phyloP scores from a whole-genome alignment of 1,140 invertebrate species.

The Tetraneura akinire region DNA sequence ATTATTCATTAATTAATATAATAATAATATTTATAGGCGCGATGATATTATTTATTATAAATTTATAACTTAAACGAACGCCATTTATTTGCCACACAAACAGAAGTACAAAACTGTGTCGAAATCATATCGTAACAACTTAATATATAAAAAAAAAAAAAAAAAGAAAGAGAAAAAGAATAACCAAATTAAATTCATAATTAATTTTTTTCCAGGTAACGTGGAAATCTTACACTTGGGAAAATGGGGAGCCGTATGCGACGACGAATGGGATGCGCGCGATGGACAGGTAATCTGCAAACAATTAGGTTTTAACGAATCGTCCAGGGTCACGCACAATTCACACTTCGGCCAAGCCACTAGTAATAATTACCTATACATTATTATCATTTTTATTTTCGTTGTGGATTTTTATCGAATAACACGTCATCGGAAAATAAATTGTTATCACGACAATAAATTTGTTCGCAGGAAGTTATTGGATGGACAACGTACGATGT shows the following conservation, averaged over 20 bases:
- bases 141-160: too few relatives aligned
- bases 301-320: conserved; percentile 70
- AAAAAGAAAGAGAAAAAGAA: too few relatives aligned
- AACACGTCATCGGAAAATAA: too few relatives aligned
- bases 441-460: neutral
- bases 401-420: too few relatives aligned
- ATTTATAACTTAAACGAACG: too few relatives aligned
- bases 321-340: conserved; percentile 68
- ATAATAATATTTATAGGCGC: too few relatives aligned
- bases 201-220: conserved; percentile 81
- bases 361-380: conserved; percentile 63
- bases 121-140: too few relatives aligned
- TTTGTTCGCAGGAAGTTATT: conserved; percentile 69
- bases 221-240: conserved; percentile 84
- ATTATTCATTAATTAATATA: too few relatives aligned
- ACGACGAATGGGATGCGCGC: conserved; percentile 85
- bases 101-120: too few relatives aligned
- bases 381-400: neutral
- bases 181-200: too few relatives aligned
- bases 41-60: too few relatives aligned
- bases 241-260: conserved; percentile 86
- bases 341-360: conserved; percentile 74
- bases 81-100: too few relatives aligned
- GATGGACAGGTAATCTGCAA: conserved; percentile 83
- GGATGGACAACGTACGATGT: conserved; percentile 90